Conservation (phyloP, 2,113 vertebrate species). For the Lota lota region DNA sequence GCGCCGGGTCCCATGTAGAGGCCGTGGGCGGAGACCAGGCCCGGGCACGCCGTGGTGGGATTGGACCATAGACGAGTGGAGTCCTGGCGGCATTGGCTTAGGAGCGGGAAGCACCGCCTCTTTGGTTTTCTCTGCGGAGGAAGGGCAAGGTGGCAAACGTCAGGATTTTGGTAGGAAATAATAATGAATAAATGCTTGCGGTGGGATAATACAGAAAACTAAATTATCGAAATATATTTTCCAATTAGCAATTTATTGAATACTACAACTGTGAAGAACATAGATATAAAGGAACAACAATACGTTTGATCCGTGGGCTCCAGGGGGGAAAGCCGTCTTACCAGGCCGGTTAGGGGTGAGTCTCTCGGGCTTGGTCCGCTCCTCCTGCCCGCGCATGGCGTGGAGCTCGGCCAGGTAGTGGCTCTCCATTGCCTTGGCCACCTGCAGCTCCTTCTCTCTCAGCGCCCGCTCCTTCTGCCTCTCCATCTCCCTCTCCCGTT, state of each 20-base stretch:
- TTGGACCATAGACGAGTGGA: constrained; percentile 76
- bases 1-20: constrained; percentile 81
- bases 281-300: too few relatives aligned
- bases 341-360: constrained; percentile 86
- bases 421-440: constrained; percentile 87
- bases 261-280: too few relatives aligned
- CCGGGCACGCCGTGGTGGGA: constrained; percentile 80
- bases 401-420: constrained; percentile 88
- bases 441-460: constrained; percentile 90
- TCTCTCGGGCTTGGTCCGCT: constrained; percentile 85
- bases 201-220: too few relatives aligned
- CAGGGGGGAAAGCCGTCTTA: constrained; percentile 48
- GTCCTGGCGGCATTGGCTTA: constrained; percentile 83
- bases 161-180: too few relatives aligned
- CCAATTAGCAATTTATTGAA: too few relatives aligned
- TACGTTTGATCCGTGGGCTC: background rate
- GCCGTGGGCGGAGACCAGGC: constrained; percentile 83
- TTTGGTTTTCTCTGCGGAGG: constrained; percentile 88
- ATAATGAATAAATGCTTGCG: too few relatives aligned
- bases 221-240: too few relatives aligned
- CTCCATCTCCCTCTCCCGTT: constrained; percentile 81
- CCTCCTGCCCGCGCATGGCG: constrained; percentile 83
- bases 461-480: constrained; percentile 82
- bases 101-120: constrained; percentile 80
- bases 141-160: background rate